Conservation (phyloP, 2,888 invertebrate genomes). For the Busseola fusca region DNA sequence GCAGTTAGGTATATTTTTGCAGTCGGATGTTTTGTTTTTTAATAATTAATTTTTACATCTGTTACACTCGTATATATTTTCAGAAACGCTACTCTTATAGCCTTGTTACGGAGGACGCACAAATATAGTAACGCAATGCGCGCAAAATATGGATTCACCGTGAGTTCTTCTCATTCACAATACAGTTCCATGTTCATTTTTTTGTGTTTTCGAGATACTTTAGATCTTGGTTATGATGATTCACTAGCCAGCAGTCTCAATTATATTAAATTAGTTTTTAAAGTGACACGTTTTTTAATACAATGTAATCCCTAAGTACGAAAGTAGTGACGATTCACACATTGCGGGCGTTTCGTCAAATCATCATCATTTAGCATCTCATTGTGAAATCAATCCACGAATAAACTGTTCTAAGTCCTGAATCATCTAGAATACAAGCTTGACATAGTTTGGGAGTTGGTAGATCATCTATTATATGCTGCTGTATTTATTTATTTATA, state of each 20-base stretch:
- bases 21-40: no score
- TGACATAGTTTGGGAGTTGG: not conserved
- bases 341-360: not conserved
- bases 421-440: not conserved
- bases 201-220: not conserved
- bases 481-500: not conserved
- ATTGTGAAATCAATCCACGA: not conserved
- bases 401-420: not conserved
- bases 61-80: not conserved
- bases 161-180: slow-evolving; percentile 38
- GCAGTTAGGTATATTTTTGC: no score
- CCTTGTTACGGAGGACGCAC: slow-evolving; percentile 69
- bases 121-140: slow-evolving; percentile 71
- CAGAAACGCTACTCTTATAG: slow-evolving; percentile 61
- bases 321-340: not conserved
- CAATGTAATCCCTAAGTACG: not conserved
- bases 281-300: not conserved
- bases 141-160: slow-evolving; percentile 72
- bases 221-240: not conserved
- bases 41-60: not conserved
- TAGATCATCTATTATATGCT: not conserved
- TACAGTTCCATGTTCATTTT: not conserved
- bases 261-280: not conserved
- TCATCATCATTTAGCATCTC: accelerated
- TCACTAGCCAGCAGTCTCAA: not conserved